A percentile compares a stretch with the other conserved stretches of the same genome.
phyloP scores from a whole-genome alignment of 2,113 vertebrate species.

The Tringa solitaria region DNA sequence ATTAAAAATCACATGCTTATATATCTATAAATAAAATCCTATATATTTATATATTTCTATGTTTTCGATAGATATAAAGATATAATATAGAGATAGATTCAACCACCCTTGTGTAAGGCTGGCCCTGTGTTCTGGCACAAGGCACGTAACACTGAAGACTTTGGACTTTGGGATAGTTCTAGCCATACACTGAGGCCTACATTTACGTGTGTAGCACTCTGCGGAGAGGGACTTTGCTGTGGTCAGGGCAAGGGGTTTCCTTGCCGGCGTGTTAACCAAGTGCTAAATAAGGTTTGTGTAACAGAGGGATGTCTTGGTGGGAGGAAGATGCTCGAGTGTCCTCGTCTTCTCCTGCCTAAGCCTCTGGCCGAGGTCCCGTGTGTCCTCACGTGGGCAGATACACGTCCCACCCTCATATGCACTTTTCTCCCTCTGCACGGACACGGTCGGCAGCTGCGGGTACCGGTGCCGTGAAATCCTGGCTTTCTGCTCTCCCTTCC shows the following conservation, averaged over 20 bases:
- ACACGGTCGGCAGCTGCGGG: rapidly evolving
- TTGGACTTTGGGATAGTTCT: constrained; percentile 36
- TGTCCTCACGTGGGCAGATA: not conserved
- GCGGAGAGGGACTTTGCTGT: not conserved
- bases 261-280: not conserved
- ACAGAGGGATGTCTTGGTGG: not conserved
- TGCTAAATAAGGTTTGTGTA: not conserved
- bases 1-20: constrained; percentile 75
- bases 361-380: not conserved
- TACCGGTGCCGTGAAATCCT: not conserved
- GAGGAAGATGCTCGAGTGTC: not conserved
- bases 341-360: not conserved
- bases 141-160: constrained; percentile 40
- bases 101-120: constrained; percentile 58
- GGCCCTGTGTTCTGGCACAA: constrained; percentile 53
- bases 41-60: constrained; percentile 85
- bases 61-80: constrained; percentile 80
- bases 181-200: constrained; percentile 45
- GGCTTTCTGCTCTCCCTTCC: not conserved
- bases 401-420: constrained; percentile 3
- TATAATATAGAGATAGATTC: constrained; percentile 76
- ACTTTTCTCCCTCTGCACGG: constrained; percentile 27
- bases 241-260: not conserved
- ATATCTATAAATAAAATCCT: constrained; percentile 82
- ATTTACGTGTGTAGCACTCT: not conserved